Conservation (phyloP, 2,888 invertebrate species). For the Leptothorax acervorum region DNA sequence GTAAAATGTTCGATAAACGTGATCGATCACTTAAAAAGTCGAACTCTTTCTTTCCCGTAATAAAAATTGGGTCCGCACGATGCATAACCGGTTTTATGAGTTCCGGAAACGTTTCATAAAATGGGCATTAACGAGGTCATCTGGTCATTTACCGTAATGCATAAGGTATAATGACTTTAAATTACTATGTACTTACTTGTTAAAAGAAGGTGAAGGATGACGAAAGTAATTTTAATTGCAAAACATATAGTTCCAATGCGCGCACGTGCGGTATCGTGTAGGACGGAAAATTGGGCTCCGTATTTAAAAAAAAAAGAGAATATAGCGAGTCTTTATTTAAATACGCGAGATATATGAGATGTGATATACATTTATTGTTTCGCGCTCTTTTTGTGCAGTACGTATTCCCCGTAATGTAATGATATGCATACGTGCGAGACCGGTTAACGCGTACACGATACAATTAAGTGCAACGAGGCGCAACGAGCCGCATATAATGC, state of each 20-base stretch:
- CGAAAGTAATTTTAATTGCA: conserved; percentile 7
- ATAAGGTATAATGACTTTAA: not conserved
- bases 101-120: conserved; percentile 41
- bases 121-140: conserved; percentile 22
- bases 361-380: not conserved
- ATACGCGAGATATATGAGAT: not conserved
- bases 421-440: conserved; percentile 21
- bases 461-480: conserved; percentile 26
- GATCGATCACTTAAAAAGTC: conserved; percentile 11
- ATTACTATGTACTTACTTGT: not conserved
- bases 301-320: not conserved
- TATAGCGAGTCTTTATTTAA: not conserved
- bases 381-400: not conserved
- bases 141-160: conserved; percentile 16
- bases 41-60: conserved; percentile 14
- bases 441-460: conserved; percentile 29
- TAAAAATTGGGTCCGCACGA: conserved; percentile 7
- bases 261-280: not conserved
- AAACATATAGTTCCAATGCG: not conserved
- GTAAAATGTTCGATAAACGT: not conserved
- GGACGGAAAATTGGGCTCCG: not conserved
- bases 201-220: not conserved
- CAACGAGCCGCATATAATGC: not conserved
- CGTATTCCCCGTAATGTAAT: not conserved
- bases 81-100: conserved; percentile 41